A percentile compares a stretch with the other conserved stretches of the same genome.
These are phyloP conservation scores for Excalfactoria chinensis DNA, from an alignment of 2,113 vertebrate species.

Conservation along the genomic window DNA sequence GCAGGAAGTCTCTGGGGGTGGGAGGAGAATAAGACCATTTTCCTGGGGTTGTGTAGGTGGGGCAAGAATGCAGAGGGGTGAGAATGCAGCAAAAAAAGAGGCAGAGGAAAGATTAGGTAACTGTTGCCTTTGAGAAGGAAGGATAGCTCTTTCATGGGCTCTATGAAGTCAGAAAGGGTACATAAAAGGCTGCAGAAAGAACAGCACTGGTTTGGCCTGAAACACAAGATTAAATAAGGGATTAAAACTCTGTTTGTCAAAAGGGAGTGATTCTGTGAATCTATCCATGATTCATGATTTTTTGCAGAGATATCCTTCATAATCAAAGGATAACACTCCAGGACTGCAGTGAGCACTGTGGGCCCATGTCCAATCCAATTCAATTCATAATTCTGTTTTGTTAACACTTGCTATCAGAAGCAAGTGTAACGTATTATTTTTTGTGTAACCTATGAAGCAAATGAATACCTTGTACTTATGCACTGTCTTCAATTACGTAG, in stretches of 20 bases:
- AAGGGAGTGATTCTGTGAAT: background rate
- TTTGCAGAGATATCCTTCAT: background rate
- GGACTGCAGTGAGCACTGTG: background rate
- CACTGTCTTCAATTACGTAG: background rate
- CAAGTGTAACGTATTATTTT: too few relatives aligned
- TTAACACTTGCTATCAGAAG: background rate
- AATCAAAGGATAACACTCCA: background rate
- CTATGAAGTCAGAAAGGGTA: background rate
- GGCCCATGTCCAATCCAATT: background rate
- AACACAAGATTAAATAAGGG: background rate
- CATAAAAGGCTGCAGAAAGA: background rate
- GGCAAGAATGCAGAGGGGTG: background rate
- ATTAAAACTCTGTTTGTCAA: constrained; percentile 10
- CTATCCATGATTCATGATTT: background rate
- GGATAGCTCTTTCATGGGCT: background rate
- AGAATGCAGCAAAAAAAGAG: constrained; percentile 5
- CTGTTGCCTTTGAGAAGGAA: background rate
- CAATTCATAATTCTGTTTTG: background rate
- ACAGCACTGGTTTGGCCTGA: background rate
- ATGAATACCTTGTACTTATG: background rate
- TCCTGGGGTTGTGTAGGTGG: background rate
- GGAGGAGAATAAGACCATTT: background rate
- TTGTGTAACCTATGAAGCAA: background rate
- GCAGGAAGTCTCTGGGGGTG: background rate
- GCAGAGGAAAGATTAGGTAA: background rate